These are phyloP conservation scores for Sarcophilus harrisii DNA, from an alignment of 2,797 vertebrate species.

Conservation along the genomic window DNA sequence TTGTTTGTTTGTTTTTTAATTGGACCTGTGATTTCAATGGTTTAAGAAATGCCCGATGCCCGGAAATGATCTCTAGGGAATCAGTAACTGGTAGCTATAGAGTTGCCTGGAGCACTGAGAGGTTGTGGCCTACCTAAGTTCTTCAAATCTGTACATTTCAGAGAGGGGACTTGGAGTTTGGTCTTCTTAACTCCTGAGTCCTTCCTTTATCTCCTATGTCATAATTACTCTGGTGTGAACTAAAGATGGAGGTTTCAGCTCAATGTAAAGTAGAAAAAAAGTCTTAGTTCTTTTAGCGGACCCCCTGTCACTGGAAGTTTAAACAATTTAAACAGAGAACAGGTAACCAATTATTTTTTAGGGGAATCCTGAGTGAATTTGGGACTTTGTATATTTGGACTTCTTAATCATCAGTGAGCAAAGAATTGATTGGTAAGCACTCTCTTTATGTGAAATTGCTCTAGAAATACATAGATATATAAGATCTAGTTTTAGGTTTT, in stretches of 20 bases:
- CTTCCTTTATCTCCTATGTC: background rate
- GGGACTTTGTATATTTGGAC: background rate
- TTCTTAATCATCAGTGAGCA: background rate
- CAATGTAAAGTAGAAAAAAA: background rate
- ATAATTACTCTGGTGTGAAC: background rate
- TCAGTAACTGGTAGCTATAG: background rate
- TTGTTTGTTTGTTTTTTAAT: background rate
- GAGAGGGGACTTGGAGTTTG: background rate
- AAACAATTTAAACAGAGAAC: background rate
- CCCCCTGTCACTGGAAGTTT: background rate
- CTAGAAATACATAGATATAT: background rate
- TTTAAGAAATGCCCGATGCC: background rate
- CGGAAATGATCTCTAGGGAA: background rate
- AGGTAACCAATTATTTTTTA: background rate
- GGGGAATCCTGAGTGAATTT: background rate
- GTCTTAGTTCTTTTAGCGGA: background rate
- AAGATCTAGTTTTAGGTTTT: background rate
- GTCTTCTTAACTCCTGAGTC: background rate
- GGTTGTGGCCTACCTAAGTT: background rate
- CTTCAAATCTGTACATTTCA: background rate
- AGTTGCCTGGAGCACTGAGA: background rate
- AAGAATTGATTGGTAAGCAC: background rate
- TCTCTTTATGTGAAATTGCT: background rate
- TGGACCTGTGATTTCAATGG: background rate
- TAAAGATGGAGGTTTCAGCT: background rate